phyloP scores from a whole-genome alignment of 2,113 vertebrate genomes.

The Cynocephalus volans region DNA sequence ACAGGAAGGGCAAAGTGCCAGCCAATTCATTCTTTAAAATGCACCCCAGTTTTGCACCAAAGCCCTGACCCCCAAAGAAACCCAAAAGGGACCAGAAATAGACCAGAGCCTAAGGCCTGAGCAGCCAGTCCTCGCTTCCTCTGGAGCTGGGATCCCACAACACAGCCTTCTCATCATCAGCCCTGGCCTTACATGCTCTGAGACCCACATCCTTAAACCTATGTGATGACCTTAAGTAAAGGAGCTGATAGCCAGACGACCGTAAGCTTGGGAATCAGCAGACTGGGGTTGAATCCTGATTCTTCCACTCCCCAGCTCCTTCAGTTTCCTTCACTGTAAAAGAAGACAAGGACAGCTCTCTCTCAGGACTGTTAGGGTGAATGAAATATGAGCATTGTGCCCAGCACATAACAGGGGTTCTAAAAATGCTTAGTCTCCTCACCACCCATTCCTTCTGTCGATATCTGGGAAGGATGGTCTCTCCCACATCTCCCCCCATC shows the following conservation, averaged over 20 bases:
- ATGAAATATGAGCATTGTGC: not conserved
- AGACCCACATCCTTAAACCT: not conserved
- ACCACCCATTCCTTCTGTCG: not conserved
- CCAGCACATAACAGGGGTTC: not conserved
- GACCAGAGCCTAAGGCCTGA: not conserved
- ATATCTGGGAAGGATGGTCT: not conserved
- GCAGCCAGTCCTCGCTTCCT: not conserved
- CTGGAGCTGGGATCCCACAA: not conserved
- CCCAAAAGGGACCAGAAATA: not conserved
- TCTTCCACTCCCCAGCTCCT: not conserved
- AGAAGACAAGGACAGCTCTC: not conserved
- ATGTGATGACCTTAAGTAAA: not conserved
- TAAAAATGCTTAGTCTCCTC: not conserved
- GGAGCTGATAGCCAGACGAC: not conserved
- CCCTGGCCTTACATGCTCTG: not conserved
- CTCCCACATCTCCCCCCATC: not conserved
- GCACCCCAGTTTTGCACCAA: not conserved
- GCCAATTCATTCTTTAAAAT: slow-evolving; percentile 19
- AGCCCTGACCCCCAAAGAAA: not conserved
- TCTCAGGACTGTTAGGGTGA: not conserved
- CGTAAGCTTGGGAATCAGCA: not conserved
- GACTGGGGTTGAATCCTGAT: not conserved
- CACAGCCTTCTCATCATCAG: not conserved
- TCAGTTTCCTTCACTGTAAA: not conserved
- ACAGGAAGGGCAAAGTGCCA: not conserved